Percentiles rank a stretch among this genome's conserved stretches.
Evolutionary conservation across 2,888 invertebrate genomes (phyloP).

Genomic region (Hecatera dysodea): DNA sequence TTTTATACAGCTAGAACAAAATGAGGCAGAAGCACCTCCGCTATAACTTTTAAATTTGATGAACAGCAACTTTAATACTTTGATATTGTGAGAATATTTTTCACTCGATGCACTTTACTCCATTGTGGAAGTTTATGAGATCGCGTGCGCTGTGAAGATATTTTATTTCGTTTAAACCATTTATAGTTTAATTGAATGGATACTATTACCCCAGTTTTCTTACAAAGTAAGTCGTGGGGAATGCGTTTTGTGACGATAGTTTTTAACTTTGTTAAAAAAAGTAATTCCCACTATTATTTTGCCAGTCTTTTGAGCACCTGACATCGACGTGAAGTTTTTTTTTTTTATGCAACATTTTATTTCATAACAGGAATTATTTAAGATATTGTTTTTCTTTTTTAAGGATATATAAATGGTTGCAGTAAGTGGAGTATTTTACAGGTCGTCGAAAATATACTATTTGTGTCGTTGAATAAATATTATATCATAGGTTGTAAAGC

Average conservation of each 20-base stretch:
- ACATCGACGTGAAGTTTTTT: neutral
- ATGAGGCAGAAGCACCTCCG: constrained; percentile 62
- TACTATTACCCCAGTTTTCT: constrained; percentile 15
- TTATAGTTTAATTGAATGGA: constrained; percentile 40
- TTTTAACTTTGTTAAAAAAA: neutral
- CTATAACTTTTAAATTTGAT: constrained; percentile 80
- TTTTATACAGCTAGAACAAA: constrained; percentile 71
- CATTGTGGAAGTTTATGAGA: constrained; percentile 51
- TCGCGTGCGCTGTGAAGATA: constrained; percentile 45
- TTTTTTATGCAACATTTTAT: neutral
- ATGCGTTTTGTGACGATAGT: neutral
- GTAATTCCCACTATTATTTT: neutral
- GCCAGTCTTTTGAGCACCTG: neutral
- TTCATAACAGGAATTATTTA: neutral
- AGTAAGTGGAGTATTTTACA: too few species aligned
- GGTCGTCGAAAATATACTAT: too few species aligned
- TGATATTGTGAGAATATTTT: constrained; percentile 72
- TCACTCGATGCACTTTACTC: constrained; percentile 65
- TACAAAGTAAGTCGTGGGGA: constrained; percentile 2
- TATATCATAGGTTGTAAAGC: neutral
- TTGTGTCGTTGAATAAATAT: neutral
- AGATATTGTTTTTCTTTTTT: too few species aligned
- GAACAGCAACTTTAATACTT: constrained; percentile 75
- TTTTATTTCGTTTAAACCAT: constrained; percentile 35
- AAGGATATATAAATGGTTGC: too few species aligned